Evolutionary conservation across 1,140 invertebrate genomes (phyloP), one percentile per base, ranked within the genome.

Genomic region (Neuroterus valhalla): DNA sequence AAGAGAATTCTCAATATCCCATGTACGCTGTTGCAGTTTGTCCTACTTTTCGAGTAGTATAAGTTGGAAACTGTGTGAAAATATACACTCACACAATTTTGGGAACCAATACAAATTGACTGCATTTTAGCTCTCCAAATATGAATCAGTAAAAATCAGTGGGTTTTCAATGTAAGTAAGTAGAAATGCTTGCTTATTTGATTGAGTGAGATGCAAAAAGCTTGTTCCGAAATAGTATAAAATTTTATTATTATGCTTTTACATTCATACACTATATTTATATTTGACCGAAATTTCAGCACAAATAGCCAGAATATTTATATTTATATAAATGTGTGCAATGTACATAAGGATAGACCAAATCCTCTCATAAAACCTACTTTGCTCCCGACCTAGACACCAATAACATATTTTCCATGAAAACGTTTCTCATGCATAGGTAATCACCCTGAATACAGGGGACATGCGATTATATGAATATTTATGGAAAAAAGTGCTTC

Each of bases 51-150:
- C 23, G 4, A 31, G 15, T 12, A 62, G n/a, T 62, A n/a, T 38
- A 38, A 77, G 72, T 38, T 46, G 70, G 52, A 55, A 77, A 23
- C 52, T 38, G 23, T 46, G 68, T 66, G 70, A 70, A 68, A 68
- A 66, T 70, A 46, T 67, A 72, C 14, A 62, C 55, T 26, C 26
- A 8, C 26, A 62, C 55, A 31, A 15, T 62, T 62, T 4, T n/a
- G 26, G 11, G 15, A 11, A 23, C 21, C 23, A 62, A 31, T 31
- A 55, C 62, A 55, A 62, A 23, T 62, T 10, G 1, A 26, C 23
- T 62, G 11, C 3, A 12, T 26, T 62, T 14, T 31, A 3, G 31
- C 31, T 6, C 31, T 31, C 31, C 8, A 3, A 31, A 8, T 38
- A 8, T 38, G 10, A 38, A 38, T 38, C 31, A 38, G 31, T 38